These are phyloP conservation scores for Augiades crinisus DNA, from an alignment of 2,888 invertebrate genomes.

Conservation along the genomic window DNA sequence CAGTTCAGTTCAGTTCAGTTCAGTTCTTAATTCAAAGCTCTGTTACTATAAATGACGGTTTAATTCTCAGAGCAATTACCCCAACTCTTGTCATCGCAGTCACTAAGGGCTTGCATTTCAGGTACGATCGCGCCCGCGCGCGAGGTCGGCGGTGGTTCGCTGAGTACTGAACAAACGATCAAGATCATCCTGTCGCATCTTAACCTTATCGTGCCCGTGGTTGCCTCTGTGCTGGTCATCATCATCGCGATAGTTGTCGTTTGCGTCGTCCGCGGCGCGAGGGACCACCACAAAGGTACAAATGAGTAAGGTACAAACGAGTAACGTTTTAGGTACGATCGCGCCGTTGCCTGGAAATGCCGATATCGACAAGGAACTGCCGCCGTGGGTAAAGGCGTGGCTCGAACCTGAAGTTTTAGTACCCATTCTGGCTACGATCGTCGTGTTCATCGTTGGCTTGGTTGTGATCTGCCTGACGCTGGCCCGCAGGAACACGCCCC, in stretches of 20 bases:
- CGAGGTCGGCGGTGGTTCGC: slow-evolving; percentile 85
- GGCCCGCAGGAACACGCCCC: slow-evolving; percentile 90
- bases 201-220: slow-evolving; percentile 96
- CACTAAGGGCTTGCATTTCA: slow-evolving; percentile 88
- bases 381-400: slow-evolving; percentile 92
- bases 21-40: no score
- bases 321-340: slow-evolving; percentile 93
- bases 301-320: no score
- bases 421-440: slow-evolving; percentile 93
- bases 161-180: slow-evolving; percentile 90
- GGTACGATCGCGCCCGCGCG: slow-evolving; percentile 95
- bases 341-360: slow-evolving; percentile 87
- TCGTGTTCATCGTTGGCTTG: slow-evolving; percentile 94
- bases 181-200: slow-evolving; percentile 94
- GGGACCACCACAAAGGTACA: slow-evolving; percentile 93
- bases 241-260: slow-evolving; percentile 96
- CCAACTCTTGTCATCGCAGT: no score
- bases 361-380: slow-evolving; percentile 76
- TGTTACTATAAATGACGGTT: background rate
- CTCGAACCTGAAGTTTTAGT: slow-evolving; percentile 94
- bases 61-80: slow-evolving; percentile 1
- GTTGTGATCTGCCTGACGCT: slow-evolving; percentile 95
- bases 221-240: slow-evolving; percentile 94
- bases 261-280: slow-evolving; percentile 93
- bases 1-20: slow-evolving; percentile 12